Percentiles rank a stretch among this genome's conserved stretches.
These are phyloP conservation scores for Diprion similis DNA, from an alignment of 1,140 invertebrate genomes.

Conservation along the genomic window DNA sequence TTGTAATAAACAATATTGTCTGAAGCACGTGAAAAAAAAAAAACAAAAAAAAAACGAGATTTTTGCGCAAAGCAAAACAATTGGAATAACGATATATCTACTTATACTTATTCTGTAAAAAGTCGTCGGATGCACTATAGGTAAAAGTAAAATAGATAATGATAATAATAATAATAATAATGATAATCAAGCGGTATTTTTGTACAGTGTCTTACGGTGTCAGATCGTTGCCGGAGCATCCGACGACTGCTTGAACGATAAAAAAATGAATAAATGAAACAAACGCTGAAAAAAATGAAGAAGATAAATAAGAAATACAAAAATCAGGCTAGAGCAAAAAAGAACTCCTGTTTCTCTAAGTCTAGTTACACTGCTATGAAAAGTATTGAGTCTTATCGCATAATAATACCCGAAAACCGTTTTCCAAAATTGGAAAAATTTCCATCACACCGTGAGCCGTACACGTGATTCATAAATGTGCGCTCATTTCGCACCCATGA, in stretches of 20 bases:
- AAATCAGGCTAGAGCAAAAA: neutral
- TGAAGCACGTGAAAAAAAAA: too few relatives aligned
- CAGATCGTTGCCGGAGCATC: slow-evolving; percentile 48
- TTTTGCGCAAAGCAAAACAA: neutral
- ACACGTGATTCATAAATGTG: too few relatives aligned
- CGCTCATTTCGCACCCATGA: too few relatives aligned
- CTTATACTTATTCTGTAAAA: neutral
- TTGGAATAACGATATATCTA: neutral
- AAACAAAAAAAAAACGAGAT: too few relatives aligned
- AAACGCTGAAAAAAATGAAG: neutral
- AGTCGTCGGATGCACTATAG: neutral
- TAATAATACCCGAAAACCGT: too few relatives aligned
- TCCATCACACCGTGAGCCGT: too few relatives aligned
- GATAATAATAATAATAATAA: slow-evolving; percentile 13
- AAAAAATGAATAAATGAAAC: neutral
- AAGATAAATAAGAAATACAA: neutral
- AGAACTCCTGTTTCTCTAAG: neutral
- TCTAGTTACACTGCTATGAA: neutral
- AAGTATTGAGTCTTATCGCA: too few relatives aligned
- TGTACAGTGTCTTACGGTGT: slow-evolving; percentile 58
- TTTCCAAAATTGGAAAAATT: too few relatives aligned
- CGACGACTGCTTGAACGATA: slow-evolving; percentile 35
- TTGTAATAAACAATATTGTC: too few relatives aligned
- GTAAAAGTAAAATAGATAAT: neutral
- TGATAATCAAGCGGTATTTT: slow-evolving; percentile 55